A percentile compares a stretch with the other conserved stretches of the same genome.
phyloP scores from a whole-genome alignment of 2,888 invertebrate genomes.

The Chrysolina americana region DNA sequence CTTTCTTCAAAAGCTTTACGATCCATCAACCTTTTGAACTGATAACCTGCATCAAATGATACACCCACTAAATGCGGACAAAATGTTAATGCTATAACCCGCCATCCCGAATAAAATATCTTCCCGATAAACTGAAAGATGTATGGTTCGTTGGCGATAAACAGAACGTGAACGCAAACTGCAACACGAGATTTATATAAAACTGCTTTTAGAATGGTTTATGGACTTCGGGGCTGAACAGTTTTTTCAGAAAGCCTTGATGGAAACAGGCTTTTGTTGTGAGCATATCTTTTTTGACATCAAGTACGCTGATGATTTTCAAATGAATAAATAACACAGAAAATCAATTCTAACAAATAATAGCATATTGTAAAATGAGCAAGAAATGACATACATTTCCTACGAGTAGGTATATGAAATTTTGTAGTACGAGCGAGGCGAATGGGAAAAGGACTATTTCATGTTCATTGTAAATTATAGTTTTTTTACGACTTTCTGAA shows the following conservation, averaged over 20 bases:
- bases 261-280: not conserved
- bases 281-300: not conserved
- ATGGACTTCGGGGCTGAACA: not conserved
- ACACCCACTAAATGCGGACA: slow-evolving; percentile 3
- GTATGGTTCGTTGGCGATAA: slow-evolving; percentile 3
- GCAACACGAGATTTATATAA: not conserved
- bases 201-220: not conserved
- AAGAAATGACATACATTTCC: too few species aligned
- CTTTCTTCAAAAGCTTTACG: too few species aligned
- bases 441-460: too few species aligned
- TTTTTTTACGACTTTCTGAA: too few species aligned
- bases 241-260: not conserved
- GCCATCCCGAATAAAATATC: not conserved
- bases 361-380: too few species aligned
- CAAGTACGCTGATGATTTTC: not conserved
- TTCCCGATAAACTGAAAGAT: slow-evolving; percentile 9
- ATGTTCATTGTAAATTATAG: too few species aligned
- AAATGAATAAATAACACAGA: not conserved
- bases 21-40: too few species aligned
- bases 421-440: too few species aligned
- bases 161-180: slow-evolving; percentile 2
- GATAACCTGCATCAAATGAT: too few species aligned
- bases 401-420: too few species aligned
- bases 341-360: too few species aligned
- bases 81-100: slow-evolving; percentile 3